A percentile compares a stretch with the other conserved stretches of the same genome.
Conservation (phyloP, 1,140 invertebrate species). For the Drosophila ananassae region DNA sequence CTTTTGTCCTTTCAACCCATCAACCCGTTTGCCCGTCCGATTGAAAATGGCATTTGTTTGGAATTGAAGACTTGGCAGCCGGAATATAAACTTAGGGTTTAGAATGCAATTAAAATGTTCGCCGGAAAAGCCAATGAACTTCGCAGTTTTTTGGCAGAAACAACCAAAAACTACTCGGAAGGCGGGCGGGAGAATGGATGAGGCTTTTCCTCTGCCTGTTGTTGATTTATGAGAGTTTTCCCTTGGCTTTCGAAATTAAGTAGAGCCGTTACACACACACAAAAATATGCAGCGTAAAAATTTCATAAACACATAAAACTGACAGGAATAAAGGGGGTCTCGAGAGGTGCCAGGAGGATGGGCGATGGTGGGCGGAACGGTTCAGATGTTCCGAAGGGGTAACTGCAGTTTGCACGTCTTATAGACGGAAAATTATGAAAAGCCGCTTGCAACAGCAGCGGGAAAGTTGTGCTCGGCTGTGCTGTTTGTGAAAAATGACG, state of each 20-base stretch:
- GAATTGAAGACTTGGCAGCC: slow-evolving; percentile 64
- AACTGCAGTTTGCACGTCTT: slow-evolving; percentile 76
- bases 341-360: slow-evolving; percentile 1
- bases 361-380: neutral
- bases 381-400: neutral
- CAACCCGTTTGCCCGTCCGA: slow-evolving; percentile 9
- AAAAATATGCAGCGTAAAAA: slow-evolving; percentile 77
- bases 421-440: slow-evolving; percentile 74
- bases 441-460: slow-evolving; percentile 34
- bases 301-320: slow-evolving; percentile 79
- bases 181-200: neutral
- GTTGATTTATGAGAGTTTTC: slow-evolving; percentile 77
- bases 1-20: slow-evolving; percentile 53
- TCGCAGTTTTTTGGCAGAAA: slow-evolving; percentile 37
- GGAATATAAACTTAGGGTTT: slow-evolving; percentile 62
- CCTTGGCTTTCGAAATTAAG: slow-evolving; percentile 64
- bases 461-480: slow-evolving; percentile 27
- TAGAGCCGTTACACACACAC: slow-evolving; percentile 67
- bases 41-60: slow-evolving; percentile 24
- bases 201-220: slow-evolving; percentile 53
- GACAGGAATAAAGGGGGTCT: slow-evolving; percentile 53
- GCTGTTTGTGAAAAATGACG: slow-evolving; percentile 78
- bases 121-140: slow-evolving; percentile 71
- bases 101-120: slow-evolving; percentile 79
- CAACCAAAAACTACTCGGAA: slow-evolving; percentile 2